These are phyloP conservation scores for Ennomos fuscantarius DNA, from an alignment of 2,888 invertebrate species.

Conservation along the genomic window DNA sequence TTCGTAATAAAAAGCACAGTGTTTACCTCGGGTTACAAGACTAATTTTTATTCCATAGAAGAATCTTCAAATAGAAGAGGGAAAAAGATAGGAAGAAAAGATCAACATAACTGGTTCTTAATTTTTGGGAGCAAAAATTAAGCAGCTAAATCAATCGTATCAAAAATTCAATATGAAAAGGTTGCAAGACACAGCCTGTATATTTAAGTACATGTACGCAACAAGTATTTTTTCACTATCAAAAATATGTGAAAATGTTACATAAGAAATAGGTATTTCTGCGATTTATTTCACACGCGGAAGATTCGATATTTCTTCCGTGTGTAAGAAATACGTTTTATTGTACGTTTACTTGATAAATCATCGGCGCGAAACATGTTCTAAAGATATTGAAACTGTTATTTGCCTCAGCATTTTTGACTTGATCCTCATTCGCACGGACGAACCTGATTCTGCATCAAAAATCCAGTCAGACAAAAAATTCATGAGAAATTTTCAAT, in stretches of 20 bases:
- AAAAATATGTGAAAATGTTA: conserved; percentile 10
- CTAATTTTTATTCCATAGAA: no score
- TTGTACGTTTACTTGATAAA: conserved; percentile 17
- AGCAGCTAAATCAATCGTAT: no score
- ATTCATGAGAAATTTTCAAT: no score
- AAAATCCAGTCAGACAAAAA: conserved; percentile 5
- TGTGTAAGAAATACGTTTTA: conserved; percentile 19
- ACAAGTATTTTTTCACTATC: conserved; percentile 2
- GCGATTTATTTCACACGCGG: conserved; percentile 15
- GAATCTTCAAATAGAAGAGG: no score
- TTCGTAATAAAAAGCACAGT: no score
- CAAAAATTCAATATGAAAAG: no score
- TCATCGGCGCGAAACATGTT: conserved; percentile 15
- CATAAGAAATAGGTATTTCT: conserved; percentile 13
- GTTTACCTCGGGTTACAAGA: no score
- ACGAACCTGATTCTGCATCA: not conserved
- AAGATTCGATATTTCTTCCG: conserved; percentile 8
- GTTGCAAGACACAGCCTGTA: no score
- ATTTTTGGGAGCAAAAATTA: no score
- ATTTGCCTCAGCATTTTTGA: not conserved
- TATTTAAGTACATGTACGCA: conserved; percentile 1
- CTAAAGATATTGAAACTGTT: conserved; percentile 13
- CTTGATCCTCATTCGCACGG: no score
- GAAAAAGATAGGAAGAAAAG: no score
- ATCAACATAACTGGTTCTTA: no score